phyloP scores from a whole-genome alignment of 37 sponge, comb jelly and placozoan species.

The Aphrocallistes beatrix region DNA sequence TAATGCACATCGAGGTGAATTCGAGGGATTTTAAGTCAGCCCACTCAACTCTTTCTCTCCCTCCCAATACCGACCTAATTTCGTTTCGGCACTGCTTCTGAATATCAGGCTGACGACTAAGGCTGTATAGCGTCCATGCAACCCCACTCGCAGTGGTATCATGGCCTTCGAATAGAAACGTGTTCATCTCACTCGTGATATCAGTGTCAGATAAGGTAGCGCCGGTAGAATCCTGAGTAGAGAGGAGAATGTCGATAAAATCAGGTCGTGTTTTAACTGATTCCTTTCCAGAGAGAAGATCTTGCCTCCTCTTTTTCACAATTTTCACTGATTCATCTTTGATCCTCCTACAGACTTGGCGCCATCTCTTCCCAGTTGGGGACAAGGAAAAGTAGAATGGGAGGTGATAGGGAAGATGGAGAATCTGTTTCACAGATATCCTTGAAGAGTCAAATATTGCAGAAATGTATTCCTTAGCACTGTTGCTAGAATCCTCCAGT shows the following conservation, averaged over 20 bases:
- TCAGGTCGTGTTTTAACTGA: background rate
- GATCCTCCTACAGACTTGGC: background rate
- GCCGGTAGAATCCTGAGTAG: background rate
- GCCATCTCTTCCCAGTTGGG: background rate
- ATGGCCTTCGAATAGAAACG: conserved; percentile 20
- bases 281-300: background rate
- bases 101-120: background rate
- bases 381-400: background rate
- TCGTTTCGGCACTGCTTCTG: conserved; percentile 20
- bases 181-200: background rate
- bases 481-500: background rate
- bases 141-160: conserved; percentile 9
- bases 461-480: background rate
- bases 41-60: background rate
- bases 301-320: background rate
- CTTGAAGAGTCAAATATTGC: background rate
- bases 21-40: background rate
- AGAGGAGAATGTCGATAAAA: conserved; percentile 14
- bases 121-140: background rate
- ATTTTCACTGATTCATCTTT: background rate
- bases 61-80: conserved; percentile 32
- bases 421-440: background rate
- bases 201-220: background rate
- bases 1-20: conserved; percentile 1
- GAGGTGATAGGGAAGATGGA: background rate